Evolutionary conservation across 1,140 invertebrate genomes (phyloP), one percentile per base, ranked within the genome.

Genomic region (Schlechtendalia chinensis): DNA sequence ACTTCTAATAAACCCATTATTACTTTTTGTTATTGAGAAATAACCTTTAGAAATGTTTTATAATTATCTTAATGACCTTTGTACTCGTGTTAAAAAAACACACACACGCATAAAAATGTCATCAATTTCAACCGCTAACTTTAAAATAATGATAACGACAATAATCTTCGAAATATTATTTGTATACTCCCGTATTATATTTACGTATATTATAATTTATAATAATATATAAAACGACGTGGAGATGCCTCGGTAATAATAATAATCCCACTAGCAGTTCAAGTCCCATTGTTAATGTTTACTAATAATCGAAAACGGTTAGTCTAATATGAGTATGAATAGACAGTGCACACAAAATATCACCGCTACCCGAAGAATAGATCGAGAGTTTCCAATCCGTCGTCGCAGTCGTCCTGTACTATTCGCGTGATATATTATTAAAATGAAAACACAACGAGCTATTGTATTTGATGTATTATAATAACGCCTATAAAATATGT

Each of bases 291-390:
- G 29, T 65, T 65, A 19, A 65, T 39, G 63, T 45, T 32, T 39
- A 8, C n/a, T 47, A 69, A 47, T 69, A 69, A 47, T 69, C 65
- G 47, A 32, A 47, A 47, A 47, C n/a, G 65, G 65, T 47, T 47
- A n/a, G 22, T 32, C n/a, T n/a, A n/a, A n/a, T n/a, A 12, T 14
- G 14, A 24, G n/a, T 58, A 0, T 39, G 32, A 8, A 4, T 39
- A 39, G 32, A 39, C 32, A 8, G 29, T 4, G n/a, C 5, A 24
- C 16, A 10, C 19, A 8, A 65, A 65, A 39, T 39, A 65, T 39
- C 8, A 8, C 17, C 0, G 8, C 16, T 10, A 19, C 17, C 65
- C 65, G 39, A 69, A 47, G 65, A 69, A 69, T 47, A n/a, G 12
- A 47, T 67, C 39, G 32, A 32, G 19, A 19, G 17, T 1, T 65